Conservation (phyloP, 2,797 vertebrate species). For the Megalops cyprinoides region DNA sequence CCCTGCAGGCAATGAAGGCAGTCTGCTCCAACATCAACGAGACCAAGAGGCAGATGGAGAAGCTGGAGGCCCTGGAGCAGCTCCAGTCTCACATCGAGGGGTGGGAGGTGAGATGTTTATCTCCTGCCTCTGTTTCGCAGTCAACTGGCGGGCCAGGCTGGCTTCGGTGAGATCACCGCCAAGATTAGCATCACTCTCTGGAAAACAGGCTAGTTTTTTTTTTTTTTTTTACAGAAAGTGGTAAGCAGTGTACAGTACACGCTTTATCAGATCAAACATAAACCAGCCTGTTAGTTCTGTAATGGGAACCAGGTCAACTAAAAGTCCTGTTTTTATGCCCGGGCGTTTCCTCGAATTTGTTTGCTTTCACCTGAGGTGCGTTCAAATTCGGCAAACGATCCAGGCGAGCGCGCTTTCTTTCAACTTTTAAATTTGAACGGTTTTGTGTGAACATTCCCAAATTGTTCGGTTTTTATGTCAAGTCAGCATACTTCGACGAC, state of each 20-base stretch:
- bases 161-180: neutral
- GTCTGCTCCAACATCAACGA: slow-evolving; percentile 99
- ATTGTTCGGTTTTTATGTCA: too few relatives aligned
- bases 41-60: slow-evolving; percentile 99
- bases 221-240: neutral
- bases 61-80: slow-evolving; percentile 95
- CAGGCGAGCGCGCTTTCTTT: too few relatives aligned
- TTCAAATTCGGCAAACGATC: too few relatives aligned
- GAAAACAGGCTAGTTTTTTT: neutral
- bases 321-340: neutral
- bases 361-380: too few relatives aligned
- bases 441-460: too few relatives aligned
- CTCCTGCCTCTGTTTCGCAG: neutral
- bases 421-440: too few relatives aligned
- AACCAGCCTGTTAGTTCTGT: neutral
- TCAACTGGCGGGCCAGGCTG: neutral
- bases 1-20: slow-evolving; percentile 95
- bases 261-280: neutral
- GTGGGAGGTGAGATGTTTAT: slow-evolving; percentile 87
- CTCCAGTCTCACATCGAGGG: slow-evolving; percentile 98
- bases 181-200: neutral
- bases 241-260: neutral
- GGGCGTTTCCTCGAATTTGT: neutral
- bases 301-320: neutral
- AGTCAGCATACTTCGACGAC: too few relatives aligned